These are phyloP conservation scores for Drosophila siamana DNA, from an alignment of 2,888 invertebrate species.

Conservation along the genomic window DNA sequence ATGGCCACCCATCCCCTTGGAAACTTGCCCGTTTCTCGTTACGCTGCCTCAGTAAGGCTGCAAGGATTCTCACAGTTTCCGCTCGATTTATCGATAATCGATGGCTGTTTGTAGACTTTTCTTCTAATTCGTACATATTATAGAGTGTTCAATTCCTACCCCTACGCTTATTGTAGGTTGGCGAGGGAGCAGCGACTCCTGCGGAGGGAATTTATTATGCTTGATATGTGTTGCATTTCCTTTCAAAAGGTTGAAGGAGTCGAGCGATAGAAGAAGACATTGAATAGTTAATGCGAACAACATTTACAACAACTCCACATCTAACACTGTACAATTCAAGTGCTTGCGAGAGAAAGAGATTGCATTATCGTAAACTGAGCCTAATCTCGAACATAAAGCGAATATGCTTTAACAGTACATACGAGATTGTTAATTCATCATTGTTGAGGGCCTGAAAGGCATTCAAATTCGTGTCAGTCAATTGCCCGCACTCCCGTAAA, in stretches of 20 bases:
- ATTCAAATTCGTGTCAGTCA: neutral
- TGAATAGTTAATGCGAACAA: no score
- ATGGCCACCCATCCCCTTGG: conserved; percentile 23
- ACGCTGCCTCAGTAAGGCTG: neutral
- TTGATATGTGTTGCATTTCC: no score
- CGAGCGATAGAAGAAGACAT: no score
- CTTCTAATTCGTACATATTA: no score
- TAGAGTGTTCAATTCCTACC: no score
- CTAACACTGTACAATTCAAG: neutral
- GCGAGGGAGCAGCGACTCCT: no score
- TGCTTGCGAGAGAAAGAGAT: no score
- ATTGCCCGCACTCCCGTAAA: neutral
- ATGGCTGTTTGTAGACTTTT: neutral
- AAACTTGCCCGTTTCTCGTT: neutral
- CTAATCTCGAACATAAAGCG: neutral
- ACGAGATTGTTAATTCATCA: conserved; percentile 16
- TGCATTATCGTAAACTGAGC: neutral
- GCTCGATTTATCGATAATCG: conserved; percentile 22
- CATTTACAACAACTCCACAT: neutral
- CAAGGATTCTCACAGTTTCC: conserved; percentile 13
- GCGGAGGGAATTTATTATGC: no score
- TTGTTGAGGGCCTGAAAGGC: neutral
- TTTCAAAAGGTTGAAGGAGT: no score
- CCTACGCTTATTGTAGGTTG: no score
- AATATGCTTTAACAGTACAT: neutral